Percentiles rank a stretch among this genome's conserved stretches.
Conservation (phyloP, 2,888 invertebrate genomes). For the Galerucella calmariensis region DNA sequence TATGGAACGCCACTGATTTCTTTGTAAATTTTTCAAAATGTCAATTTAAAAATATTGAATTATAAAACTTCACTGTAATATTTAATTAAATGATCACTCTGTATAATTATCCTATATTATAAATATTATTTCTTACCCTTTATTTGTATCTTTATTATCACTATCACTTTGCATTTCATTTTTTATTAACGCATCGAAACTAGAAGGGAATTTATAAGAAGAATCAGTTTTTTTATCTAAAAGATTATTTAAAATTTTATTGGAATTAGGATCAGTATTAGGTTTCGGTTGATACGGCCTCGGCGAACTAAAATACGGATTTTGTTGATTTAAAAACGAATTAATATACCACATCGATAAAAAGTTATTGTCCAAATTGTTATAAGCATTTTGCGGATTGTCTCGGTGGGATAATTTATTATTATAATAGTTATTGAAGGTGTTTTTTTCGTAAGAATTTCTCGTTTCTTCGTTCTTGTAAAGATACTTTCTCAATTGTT, state of each 20-base stretch:
- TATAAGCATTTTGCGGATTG: constrained; percentile 63
- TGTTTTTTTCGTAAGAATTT: constrained; percentile 63
- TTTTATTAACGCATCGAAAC: constrained; percentile 62
- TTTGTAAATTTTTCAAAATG: no score
- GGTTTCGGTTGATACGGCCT: constrained; percentile 42
- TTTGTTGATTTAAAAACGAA: constrained; percentile 57
- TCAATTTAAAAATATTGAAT: no score
- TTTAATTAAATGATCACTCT: not conserved
- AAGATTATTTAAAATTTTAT: constrained; percentile 63
- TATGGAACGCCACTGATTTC: no score
- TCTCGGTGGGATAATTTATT: constrained; percentile 55
- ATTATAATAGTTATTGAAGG: constrained; percentile 58
- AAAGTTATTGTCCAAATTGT: constrained; percentile 65
- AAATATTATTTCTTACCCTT: constrained; percentile 39
- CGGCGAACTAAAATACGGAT: constrained; percentile 56
- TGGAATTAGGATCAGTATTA: constrained; percentile 46
- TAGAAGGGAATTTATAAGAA: constrained; percentile 57
- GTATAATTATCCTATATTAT: not conserved
- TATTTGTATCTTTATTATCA: constrained; percentile 34
- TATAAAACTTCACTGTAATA: not conserved
- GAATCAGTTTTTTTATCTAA: constrained; percentile 60
- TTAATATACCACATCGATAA: constrained; percentile 65
- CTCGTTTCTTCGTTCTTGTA: constrained; percentile 59
- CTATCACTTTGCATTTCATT: constrained; percentile 59
- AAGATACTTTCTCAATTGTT: constrained; percentile 58